A percentile compares a stretch with the other conserved stretches of the same genome.
Evolutionary conservation across 2,888 invertebrate genomes (phyloP).

Genomic region (Thymelicus lineola): DNA sequence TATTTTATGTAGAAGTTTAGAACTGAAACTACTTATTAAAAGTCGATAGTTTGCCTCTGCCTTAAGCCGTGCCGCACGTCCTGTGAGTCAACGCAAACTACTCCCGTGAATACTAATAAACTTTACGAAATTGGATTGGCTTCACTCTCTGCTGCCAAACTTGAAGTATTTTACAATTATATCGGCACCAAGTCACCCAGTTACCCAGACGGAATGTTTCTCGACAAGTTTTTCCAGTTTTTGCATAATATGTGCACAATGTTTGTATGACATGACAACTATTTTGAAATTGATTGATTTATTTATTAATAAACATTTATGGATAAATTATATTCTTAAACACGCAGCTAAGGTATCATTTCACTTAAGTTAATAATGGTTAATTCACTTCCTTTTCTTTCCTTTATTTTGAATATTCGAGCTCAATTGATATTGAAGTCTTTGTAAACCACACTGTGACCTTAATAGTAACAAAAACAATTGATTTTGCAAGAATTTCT

Average conservation of each 20-base stretch:
- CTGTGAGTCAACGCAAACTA: conserved; percentile 49
- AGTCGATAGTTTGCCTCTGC: conserved; percentile 34
- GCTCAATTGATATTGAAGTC: no score
- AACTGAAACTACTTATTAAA: conserved; percentile 17
- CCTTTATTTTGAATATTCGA: no score
- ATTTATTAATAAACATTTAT: no score
- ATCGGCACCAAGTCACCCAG: conserved; percentile 22
- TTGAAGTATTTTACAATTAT: conserved; percentile 35
- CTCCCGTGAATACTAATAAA: conserved; percentile 57
- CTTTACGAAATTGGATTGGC: conserved; percentile 50
- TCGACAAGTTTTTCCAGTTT: neutral
- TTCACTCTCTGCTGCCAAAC: conserved; percentile 34
- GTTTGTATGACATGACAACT: no score
- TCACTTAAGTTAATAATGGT: no score
- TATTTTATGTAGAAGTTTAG: neutral
- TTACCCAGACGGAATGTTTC: conserved; percentile 16
- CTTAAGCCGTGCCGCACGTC: conserved; percentile 49
- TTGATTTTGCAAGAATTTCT: neutral
- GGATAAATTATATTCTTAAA: no score
- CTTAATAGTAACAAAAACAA: no score
- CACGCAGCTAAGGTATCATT: no score
- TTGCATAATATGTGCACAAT: neutral
- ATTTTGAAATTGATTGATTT: no score
- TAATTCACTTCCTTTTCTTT: no score
- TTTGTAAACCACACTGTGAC: no score